Evolutionary conservation across 1,140 invertebrate genomes (phyloP).

Genomic region (Hormaphis cornu): DNA sequence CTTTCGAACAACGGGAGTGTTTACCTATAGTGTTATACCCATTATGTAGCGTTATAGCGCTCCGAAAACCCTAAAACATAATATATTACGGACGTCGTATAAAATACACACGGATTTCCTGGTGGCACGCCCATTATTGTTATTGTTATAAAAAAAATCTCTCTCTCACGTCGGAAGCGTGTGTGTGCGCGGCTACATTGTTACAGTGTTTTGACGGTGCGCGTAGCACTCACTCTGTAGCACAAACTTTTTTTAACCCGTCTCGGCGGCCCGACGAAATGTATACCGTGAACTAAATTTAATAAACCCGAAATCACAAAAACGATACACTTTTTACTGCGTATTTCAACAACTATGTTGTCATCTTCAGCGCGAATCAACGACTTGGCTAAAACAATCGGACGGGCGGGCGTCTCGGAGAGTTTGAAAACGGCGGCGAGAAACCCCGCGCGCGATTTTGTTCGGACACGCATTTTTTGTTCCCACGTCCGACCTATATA

Average conservation of each 20-base stretch:
- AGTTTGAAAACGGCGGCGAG: background rate
- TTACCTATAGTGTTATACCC: too few species aligned
- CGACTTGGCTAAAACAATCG: background rate
- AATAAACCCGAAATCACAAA: too few species aligned
- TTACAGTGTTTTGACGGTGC: background rate
- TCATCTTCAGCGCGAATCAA: too few species aligned
- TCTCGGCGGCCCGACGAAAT: too few species aligned
- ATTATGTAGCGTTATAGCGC: too few species aligned
- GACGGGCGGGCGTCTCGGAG: background rate
- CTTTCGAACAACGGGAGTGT: conserved; percentile 17
- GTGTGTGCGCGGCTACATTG: too few species aligned
- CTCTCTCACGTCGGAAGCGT: background rate
- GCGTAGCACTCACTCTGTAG: background rate
- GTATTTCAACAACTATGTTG: too few species aligned
- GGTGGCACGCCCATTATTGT: conserved; percentile 4
- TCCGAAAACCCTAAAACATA: conserved; percentile 3
- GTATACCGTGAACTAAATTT: background rate
- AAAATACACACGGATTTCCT: background rate
- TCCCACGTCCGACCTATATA: conserved; percentile 26
- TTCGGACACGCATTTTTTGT: background rate
- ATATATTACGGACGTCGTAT: conserved; percentile 16
- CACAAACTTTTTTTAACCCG: too few species aligned
- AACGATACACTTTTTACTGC: too few species aligned
- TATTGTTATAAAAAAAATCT: too few species aligned
- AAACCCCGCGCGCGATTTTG: background rate